These are phyloP conservation scores for Lithobates pipiens DNA, from an alignment of 2,797 vertebrate species.

Conservation along the genomic window DNA sequence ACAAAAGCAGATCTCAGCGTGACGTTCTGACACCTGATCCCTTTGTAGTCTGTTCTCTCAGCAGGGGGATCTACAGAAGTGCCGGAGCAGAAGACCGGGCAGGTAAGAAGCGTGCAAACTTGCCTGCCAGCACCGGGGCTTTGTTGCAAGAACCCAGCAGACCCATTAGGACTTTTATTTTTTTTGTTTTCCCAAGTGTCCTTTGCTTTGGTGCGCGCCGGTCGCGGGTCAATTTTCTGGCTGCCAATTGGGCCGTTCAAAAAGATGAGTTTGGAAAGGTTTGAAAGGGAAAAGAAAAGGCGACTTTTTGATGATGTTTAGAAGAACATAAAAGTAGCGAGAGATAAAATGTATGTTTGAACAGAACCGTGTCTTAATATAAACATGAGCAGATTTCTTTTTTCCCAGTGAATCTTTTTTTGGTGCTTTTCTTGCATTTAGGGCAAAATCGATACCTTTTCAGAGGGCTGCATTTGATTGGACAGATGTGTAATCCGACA, in stretches of 20 bases:
- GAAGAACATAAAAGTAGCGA: constrained; percentile 3
- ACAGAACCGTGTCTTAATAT: constrained; percentile 1
- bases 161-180: background rate
- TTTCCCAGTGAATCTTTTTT: background rate
- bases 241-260: background rate
- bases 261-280: background rate
- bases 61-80: background rate
- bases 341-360: constrained; percentile 5
- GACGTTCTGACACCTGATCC: background rate
- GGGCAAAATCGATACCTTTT: background rate
- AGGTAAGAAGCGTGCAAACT: background rate
- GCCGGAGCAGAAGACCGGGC: background rate
- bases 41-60: background rate
- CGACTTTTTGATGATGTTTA: constrained; percentile 2
- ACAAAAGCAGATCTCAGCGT: background rate
- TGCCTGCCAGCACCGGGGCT: background rate
- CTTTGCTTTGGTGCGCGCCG: background rate
- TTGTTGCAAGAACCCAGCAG: background rate
- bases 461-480: too few relatives aligned
- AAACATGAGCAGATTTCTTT: background rate
- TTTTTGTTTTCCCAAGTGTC: background rate
- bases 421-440: background rate
- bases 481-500: too few relatives aligned
- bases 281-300: background rate
- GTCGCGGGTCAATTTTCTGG: background rate